Conservation (phyloP, 2,888 invertebrate species). For the Sipha maydis region DNA sequence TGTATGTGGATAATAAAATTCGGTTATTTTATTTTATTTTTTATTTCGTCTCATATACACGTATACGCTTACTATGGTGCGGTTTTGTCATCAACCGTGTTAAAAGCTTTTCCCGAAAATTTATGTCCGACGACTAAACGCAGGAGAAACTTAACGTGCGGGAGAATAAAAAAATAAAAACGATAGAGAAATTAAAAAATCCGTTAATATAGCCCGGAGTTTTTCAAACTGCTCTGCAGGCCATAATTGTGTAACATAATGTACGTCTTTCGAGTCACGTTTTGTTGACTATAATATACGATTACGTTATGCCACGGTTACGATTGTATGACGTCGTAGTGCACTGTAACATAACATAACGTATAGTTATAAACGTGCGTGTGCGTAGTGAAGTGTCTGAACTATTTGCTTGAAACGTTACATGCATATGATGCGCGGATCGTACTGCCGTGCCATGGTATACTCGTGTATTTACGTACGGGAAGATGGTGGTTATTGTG, state of each 20-base stretch:
- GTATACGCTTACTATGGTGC: background rate
- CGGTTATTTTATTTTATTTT: slow-evolving; percentile 6
- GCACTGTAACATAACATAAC: too few species aligned
- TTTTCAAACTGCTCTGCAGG: background rate
- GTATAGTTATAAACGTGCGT: too few species aligned
- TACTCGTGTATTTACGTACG: too few species aligned
- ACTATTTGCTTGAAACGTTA: too few species aligned
- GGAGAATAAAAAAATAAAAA: background rate
- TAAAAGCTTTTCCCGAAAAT: slow-evolving; percentile 22
- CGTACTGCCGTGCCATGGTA: too few species aligned
- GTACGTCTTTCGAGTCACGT: background rate
- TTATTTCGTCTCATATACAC: background rate
- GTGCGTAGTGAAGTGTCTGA: too few species aligned
- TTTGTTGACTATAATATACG: background rate
- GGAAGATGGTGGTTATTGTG: too few species aligned
- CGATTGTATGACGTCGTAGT: background rate
- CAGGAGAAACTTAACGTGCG: too few species aligned
- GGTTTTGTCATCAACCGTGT: background rate
- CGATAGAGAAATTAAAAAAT: slow-evolving; percentile 10
- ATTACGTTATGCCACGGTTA: background rate
- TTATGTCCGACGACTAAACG: background rate
- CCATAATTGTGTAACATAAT: background rate
- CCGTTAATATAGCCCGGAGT: background rate
- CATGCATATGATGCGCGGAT: too few species aligned
- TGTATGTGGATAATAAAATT: slow-evolving; percentile 6